phyloP scores from a whole-genome alignment of 2,888 invertebrate species.

The Rhyacophila evoluta region DNA sequence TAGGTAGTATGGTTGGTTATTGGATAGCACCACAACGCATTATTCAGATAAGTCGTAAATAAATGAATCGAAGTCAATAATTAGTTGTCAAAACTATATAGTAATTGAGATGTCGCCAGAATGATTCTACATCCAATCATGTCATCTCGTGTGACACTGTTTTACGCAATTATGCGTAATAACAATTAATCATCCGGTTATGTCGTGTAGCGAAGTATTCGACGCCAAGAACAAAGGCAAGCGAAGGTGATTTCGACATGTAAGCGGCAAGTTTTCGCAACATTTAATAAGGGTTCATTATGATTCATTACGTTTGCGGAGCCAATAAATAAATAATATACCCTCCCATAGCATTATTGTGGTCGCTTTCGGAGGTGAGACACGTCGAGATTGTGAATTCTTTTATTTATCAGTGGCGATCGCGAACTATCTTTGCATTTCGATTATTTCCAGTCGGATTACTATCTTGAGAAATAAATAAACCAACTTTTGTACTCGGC shows the following conservation, averaged over 20 bases:
- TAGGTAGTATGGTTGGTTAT: no score
- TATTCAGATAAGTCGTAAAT: no score
- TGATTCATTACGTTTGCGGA: not conserved
- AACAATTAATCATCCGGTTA: not conserved
- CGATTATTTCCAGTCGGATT: slow-evolving; percentile 10
- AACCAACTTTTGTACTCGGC: not conserved
- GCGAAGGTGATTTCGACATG: not conserved
- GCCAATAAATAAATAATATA: not conserved
- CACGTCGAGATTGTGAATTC: not conserved
- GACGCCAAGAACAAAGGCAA: not conserved
- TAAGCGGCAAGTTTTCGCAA: not conserved
- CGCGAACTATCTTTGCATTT: not conserved
- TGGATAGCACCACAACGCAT: no score
- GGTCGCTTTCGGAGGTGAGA: not conserved
- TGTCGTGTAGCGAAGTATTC: not conserved
- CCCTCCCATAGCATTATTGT: not conserved
- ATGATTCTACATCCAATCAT: not conserved
- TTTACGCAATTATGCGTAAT: slow-evolving; percentile 1
- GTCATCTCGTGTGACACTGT: not conserved
- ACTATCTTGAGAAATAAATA: not conserved
- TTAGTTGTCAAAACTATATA: not conserved
- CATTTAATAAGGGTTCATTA: slow-evolving; percentile 18
- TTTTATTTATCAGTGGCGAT: not conserved
- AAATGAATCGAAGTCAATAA: no score
- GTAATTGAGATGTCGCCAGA: not conserved